Base-by-base conservation (phyloP, 1,140 invertebrate species). In the Pseudoatta argentina region DNA sequence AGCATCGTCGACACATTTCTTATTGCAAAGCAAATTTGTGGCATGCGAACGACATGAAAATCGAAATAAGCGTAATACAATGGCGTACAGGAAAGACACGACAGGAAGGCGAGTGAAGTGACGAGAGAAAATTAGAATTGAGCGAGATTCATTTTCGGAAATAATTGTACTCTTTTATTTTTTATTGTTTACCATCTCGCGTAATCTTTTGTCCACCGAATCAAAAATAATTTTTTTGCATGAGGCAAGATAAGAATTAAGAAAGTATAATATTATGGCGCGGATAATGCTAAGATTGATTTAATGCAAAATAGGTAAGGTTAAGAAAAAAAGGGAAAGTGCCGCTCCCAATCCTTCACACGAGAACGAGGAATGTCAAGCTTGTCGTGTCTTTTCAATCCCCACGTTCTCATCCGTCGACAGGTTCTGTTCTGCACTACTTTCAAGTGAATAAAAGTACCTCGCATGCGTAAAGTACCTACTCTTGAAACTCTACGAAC, bases 141-240 rank as follows among this genome's bases (percentile, higher is more conserved):
- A 72, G 44, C 27, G 73, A 77, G 69, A 88, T 79, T 91, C 85
- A 87, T 91, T 88, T 90, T 91, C 79, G 71, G 73, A 88, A 85
- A 66, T 91, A 76, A 63, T 85, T 39, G 12, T 34, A 2, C 27
- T 44, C 16, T 16, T 61, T 21, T 66, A 87, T 87, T 91, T 88
- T 87, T 91, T 89, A 85, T 91, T 88, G 64, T 89, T 79, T 89
- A 77, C 77, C 30, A 59, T 59, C 63, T 81, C 55, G 53, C 21
- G 30, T 48, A 34, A 18, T 76, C 3, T 59, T 51, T 44, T 66
- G 39, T 39, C 21, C 55, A 48, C 12, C 53, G 64, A 51, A 53
- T 57, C 75, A 39, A 14, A 30, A 27, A 53, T 44, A 14, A 10
- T 57, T 51, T 48, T 0, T 63, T 1, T 18, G 16, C 71, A 18